Conservation (phyloP, 2,888 invertebrate genomes). For the Hylaea fasciaria region DNA sequence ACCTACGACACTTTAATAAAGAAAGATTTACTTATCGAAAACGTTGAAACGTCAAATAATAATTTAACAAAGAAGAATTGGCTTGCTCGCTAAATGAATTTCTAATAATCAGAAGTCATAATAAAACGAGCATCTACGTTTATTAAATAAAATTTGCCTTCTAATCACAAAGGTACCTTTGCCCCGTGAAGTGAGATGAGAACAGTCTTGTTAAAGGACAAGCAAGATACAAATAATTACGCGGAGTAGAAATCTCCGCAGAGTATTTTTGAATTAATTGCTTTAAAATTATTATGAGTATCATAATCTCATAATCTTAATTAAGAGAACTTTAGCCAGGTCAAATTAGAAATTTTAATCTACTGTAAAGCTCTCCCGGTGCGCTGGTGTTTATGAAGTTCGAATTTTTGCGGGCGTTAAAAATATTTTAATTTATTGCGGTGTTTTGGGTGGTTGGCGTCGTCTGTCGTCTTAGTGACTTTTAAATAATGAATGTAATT, state of each 20-base stretch:
- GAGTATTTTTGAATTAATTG: constrained; percentile 79
- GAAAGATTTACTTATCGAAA: no score
- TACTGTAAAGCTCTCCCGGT: constrained; percentile 65
- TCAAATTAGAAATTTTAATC: constrained; percentile 80
- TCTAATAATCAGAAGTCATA: neutral
- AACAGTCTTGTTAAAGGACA: constrained; percentile 45
- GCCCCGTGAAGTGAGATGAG: constrained; percentile 46
- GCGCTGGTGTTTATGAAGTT: constrained; percentile 59
- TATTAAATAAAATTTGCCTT: neutral
- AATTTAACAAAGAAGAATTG: no score
- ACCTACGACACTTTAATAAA: no score
- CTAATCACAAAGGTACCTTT: constrained; percentile 28
- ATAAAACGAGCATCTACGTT: neutral
- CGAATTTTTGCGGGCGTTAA: constrained; percentile 52
- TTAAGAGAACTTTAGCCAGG: constrained; percentile 76
- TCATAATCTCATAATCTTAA: constrained; percentile 83
- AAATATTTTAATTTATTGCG: constrained; percentile 43
- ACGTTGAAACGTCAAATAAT: no score
- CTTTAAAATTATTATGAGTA: constrained; percentile 79
- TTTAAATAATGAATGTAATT: no score
- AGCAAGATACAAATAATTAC: constrained; percentile 71
- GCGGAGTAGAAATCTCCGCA: constrained; percentile 58
- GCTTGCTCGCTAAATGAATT: no score
- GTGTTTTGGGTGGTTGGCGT: constrained; percentile 5
- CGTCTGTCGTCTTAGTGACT: neutral